phyloP scores from a whole-genome alignment of 2,888 invertebrate genomes.

The Hirtodrosophila confusa region DNA sequence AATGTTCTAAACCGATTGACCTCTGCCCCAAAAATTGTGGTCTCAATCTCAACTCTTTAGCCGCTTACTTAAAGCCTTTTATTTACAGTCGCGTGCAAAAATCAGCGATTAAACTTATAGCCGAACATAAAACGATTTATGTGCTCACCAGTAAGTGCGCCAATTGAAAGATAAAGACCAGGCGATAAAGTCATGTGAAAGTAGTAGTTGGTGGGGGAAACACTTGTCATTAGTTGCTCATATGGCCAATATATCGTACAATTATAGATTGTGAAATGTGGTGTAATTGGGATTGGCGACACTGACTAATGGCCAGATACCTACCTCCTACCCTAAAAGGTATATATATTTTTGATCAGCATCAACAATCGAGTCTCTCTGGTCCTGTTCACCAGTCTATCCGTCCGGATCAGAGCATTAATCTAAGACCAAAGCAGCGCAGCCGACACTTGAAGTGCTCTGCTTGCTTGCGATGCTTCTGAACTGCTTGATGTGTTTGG shows the following conservation, averaged over 20 bases:
- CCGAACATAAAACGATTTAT: slow-evolving; percentile 47
- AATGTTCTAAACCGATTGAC: slow-evolving; percentile 40
- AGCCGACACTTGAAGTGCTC: too few species aligned
- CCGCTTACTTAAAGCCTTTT: slow-evolving; percentile 7
- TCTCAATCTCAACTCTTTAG: not conserved
- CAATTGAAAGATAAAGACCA: slow-evolving; percentile 58
- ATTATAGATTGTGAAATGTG: slow-evolving; percentile 25
- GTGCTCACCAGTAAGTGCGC: slow-evolving; percentile 34
- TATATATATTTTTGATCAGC: too few species aligned
- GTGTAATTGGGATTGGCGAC: slow-evolving; percentile 42
- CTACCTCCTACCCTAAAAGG: too few species aligned
- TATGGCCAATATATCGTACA: slow-evolving; percentile 9
- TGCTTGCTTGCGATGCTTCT: too few species aligned
- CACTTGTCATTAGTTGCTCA: slow-evolving; percentile 22
- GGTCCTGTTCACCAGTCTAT: too few species aligned
- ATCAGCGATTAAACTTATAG: slow-evolving; percentile 55
- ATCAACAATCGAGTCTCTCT: too few species aligned
- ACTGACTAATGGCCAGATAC: slow-evolving; percentile 49
- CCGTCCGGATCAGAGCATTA: too few species aligned
- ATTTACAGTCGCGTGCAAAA: slow-evolving; percentile 51
- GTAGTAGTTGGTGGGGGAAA: slow-evolving; percentile 21
- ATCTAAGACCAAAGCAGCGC: too few species aligned
- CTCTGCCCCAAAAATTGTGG: slow-evolving; percentile 6
- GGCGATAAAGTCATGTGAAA: slow-evolving; percentile 25
- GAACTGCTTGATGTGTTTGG: too few species aligned